Evolutionary conservation across 2,113 vertebrate genomes (phyloP).

Genomic region (Glaucomys volans): DNA sequence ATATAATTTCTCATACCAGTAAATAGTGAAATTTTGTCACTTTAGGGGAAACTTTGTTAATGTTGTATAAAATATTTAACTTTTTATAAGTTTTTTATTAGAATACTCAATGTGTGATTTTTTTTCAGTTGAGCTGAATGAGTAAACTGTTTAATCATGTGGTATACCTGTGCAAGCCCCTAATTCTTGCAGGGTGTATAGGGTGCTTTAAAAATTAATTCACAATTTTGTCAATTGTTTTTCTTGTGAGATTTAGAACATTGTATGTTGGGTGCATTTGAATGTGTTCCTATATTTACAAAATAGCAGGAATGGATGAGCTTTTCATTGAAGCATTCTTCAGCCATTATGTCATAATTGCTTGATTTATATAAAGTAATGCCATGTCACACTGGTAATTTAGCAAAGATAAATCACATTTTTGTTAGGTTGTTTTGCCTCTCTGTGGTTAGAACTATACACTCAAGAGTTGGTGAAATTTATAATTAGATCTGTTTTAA

Average conservation of each 20-base stretch:
- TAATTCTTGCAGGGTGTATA: conserved; percentile 31
- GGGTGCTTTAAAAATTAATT: conserved; percentile 50
- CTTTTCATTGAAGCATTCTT: conserved; percentile 62
- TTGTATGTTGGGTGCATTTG: neutral
- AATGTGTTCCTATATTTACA: conserved; percentile 62
- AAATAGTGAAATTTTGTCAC: neutral
- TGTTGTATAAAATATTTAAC: neutral
- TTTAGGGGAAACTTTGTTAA: conserved; percentile 30
- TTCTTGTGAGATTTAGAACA: conserved; percentile 57
- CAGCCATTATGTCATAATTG: conserved; percentile 67
- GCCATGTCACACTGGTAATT: conserved; percentile 57
- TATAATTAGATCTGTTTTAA: conserved; percentile 52
- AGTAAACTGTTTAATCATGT: neutral
- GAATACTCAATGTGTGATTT: neutral
- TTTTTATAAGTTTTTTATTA: conserved; percentile 39
- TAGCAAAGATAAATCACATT: conserved; percentile 73
- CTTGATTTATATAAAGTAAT: conserved; percentile 79
- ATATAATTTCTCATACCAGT: neutral
- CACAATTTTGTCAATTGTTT: conserved; percentile 26
- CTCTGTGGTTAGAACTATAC: conserved; percentile 45
- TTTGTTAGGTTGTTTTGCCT: conserved; percentile 66
- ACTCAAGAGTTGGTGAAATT: conserved; percentile 44
- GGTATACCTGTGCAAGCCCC: neutral
- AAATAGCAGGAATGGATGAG: conserved; percentile 56
- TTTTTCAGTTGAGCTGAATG: conserved; percentile 8